A percentile compares a stretch with the other conserved stretches of the same genome.
Evolutionary conservation across 2,113 vertebrate genomes (phyloP).

Genomic region (Emydura subglobosa): DNA sequence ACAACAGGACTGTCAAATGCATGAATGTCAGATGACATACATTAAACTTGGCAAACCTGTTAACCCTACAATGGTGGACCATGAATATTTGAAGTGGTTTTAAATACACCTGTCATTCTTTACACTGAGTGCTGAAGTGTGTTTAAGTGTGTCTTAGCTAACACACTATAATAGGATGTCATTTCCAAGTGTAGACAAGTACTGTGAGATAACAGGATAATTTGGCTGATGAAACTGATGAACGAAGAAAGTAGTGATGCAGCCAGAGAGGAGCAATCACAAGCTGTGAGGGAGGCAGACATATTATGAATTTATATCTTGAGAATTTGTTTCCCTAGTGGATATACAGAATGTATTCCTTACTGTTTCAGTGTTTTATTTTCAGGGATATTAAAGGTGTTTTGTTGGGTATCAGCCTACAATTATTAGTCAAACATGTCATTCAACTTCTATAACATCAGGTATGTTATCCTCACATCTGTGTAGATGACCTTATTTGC

Average conservation of each 20-base stretch:
- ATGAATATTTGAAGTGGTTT: neutral
- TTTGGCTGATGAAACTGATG: neutral
- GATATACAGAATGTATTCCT: neutral
- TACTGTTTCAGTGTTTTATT: neutral
- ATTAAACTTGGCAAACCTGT: neutral
- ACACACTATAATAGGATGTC: neutral
- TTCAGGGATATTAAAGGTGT: neutral
- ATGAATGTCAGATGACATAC: neutral
- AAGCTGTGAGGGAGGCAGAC: neutral
- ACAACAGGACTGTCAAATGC: neutral
- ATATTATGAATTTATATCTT: rapidly evolving
- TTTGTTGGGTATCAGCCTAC: neutral
- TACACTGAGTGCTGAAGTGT: neutral
- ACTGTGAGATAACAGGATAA: neutral
- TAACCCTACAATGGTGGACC: neutral
- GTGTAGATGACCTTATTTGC: rapidly evolving
- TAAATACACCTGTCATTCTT: neutral
- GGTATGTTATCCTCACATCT: neutral
- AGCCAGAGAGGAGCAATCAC: rapidly evolving
- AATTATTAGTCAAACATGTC: neutral
- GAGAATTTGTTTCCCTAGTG: neutral
- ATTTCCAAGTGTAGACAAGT: neutral
- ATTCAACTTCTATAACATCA: neutral
- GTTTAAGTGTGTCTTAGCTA: neutral
- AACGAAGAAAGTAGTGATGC: neutral